Evolutionary conservation across 1,140 invertebrate species (phyloP).

Genomic region (Sycobia sp.): DNA sequence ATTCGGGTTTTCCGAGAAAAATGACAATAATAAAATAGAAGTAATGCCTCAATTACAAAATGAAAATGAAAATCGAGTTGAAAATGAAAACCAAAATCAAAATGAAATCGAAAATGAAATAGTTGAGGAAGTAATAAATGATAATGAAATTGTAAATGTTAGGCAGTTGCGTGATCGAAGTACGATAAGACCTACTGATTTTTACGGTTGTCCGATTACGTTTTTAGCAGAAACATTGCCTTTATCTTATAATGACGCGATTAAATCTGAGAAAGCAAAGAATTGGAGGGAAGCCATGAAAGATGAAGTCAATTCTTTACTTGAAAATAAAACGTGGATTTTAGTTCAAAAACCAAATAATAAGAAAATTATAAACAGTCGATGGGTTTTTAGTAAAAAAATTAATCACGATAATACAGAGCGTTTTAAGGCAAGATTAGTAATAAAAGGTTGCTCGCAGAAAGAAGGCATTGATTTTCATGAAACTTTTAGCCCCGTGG

Average conservation of each 20-base stretch:
- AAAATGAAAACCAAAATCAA: too few relatives aligned
- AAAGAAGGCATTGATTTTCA: slow-evolving; percentile 31
- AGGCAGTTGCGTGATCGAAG: slow-evolving; percentile 17
- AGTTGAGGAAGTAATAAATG: too few relatives aligned
- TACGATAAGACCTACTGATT: slow-evolving; percentile 5
- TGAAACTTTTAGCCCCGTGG: slow-evolving; percentile 16
- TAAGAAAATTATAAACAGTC: slow-evolving; percentile 30
- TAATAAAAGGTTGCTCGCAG: slow-evolving; percentile 16
- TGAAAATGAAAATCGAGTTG: not conserved
- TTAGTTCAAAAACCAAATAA: slow-evolving; percentile 28
- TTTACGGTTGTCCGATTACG: slow-evolving; percentile 22
- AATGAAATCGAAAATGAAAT: too few relatives aligned
- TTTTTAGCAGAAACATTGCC: slow-evolving; percentile 13
- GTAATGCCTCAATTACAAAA: not conserved
- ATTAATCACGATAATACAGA: slow-evolving; percentile 18
- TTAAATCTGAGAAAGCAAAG: not conserved
- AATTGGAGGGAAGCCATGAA: slow-evolving; percentile 1
- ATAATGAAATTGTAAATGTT: too few relatives aligned
- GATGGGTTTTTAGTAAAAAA: slow-evolving; percentile 39
- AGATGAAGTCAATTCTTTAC: slow-evolving; percentile 9
- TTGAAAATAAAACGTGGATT: slow-evolving; percentile 31
- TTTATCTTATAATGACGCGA: slow-evolving; percentile 8
- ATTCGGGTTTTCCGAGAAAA: too few relatives aligned
- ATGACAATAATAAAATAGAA: not conserved
- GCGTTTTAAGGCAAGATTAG: slow-evolving; percentile 25